phyloP scores from a whole-genome alignment of 2,888 invertebrate species.

The Dasysyrphus tricinctus region DNA sequence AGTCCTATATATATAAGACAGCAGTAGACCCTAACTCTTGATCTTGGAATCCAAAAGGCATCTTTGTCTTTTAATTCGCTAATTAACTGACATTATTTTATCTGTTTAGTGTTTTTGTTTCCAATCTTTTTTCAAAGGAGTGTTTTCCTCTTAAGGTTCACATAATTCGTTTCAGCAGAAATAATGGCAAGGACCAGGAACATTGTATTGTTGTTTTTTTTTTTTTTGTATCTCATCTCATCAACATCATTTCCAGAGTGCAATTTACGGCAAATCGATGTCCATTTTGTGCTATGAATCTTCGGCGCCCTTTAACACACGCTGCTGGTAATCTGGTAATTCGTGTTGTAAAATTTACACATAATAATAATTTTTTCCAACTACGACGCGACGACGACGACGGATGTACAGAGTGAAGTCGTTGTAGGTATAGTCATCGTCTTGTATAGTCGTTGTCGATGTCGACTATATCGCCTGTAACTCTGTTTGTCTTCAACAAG shows the following conservation, averaged over 20 bases:
- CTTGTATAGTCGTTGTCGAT: background rate
- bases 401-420: constrained; percentile 1
- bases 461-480: constrained; percentile 20
- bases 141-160: constrained; percentile 14
- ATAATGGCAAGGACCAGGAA: background rate
- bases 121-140: background rate
- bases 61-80: constrained; percentile 38
- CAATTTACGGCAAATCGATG: constrained; percentile 68
- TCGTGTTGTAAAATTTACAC: constrained; percentile 53
- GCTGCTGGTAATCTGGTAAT: constrained; percentile 37
- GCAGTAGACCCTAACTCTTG: background rate
- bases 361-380: constrained; percentile 41
- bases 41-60: constrained; percentile 5
- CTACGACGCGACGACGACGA: constrained; percentile 3
- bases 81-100: constrained; percentile 33
- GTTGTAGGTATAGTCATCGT: background rate
- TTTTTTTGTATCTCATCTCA: constrained; percentile 13
- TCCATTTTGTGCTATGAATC: constrained; percentile 47
- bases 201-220: constrained; percentile 25
- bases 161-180: background rate
- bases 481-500: constrained; percentile 29
- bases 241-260: constrained; percentile 45
- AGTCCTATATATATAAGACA: background rate
- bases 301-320: constrained; percentile 47
- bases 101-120: constrained; percentile 19